These are phyloP conservation scores for Heliothis subflexa DNA, from an alignment of 1,140 invertebrate genomes.

Conservation along the genomic window DNA sequence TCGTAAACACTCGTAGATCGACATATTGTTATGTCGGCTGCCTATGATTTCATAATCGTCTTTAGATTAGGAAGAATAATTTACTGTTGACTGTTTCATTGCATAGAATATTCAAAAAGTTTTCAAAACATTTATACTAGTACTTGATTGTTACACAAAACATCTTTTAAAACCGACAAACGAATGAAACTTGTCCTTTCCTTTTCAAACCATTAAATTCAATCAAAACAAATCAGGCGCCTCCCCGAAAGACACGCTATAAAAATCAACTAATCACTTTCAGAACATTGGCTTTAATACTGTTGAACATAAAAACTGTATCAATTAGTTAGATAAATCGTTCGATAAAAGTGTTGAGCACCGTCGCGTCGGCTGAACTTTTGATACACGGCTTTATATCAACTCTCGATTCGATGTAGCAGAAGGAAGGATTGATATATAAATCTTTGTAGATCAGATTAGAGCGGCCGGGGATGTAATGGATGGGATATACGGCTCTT, in stretches of 20 bases:
- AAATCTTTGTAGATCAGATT: conserved; percentile 69
- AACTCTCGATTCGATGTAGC: conserved; percentile 38
- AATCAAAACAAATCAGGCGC: not conserved
- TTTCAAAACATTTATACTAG: too few relatives aligned
- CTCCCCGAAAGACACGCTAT: not conserved
- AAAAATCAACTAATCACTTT: not conserved
- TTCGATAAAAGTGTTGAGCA: conserved; percentile 29
- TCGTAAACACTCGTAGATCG: not conserved
- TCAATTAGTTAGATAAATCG: not conserved
- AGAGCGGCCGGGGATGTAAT: conserved; percentile 17
- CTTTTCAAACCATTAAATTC: not conserved
- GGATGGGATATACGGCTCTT: not conserved
- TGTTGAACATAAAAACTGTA: conserved; percentile 1
- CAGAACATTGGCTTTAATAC: not conserved
- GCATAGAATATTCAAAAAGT: too few relatives aligned
- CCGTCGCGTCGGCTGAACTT: not conserved
- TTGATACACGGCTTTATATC: conserved; percentile 36
- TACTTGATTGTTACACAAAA: too few relatives aligned
- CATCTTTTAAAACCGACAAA: too few relatives aligned
- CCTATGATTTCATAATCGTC: not conserved
- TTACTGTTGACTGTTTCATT: too few relatives aligned
- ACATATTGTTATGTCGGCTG: not conserved
- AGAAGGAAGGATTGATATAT: conserved; percentile 55
- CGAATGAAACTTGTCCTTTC: not conserved
- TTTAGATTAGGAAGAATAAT: not conserved